Percentiles rank a stretch among this genome's conserved stretches.
Evolutionary conservation across 2,113 vertebrate species (phyloP).

Genomic region (Vombatus ursinus): DNA sequence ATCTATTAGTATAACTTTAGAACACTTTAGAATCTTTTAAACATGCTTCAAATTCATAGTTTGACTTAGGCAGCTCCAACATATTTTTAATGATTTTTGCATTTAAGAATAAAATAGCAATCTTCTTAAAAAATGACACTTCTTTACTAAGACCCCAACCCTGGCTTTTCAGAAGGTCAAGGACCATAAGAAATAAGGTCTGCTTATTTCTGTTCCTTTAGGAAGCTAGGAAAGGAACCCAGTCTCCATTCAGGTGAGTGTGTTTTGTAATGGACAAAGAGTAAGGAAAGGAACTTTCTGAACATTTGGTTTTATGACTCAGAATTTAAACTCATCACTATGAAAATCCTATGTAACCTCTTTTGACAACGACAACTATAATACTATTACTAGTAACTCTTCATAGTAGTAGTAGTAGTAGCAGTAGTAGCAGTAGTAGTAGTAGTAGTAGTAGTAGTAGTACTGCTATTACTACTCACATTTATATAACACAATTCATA

Average conservation of each 20-base stretch:
- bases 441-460: too few species aligned
- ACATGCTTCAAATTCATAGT: constrained; percentile 18
- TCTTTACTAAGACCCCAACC: background rate
- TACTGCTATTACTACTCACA: background rate
- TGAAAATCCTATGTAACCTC: background rate
- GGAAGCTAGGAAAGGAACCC: background rate
- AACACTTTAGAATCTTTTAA: constrained; percentile 38
- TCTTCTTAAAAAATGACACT: constrained; percentile 47
- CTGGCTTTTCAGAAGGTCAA: constrained; percentile 38
- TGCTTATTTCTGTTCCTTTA: background rate
- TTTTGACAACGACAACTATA: background rate
- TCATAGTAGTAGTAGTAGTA: too few species aligned
- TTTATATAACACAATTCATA: background rate
- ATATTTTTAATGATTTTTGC: constrained; percentile 16
- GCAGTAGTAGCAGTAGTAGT: too few species aligned
- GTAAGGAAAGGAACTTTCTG: background rate
- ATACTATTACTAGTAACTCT: background rate
- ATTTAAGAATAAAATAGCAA: background rate
- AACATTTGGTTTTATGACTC: background rate
- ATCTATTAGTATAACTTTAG: background rate
- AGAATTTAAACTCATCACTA: background rate
- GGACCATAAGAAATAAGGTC: background rate
- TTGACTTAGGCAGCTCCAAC: background rate
- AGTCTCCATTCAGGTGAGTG: background rate
- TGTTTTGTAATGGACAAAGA: background rate